Conservation (phyloP, 1,140 invertebrate species). For the Pristionchus pacificus region DNA sequence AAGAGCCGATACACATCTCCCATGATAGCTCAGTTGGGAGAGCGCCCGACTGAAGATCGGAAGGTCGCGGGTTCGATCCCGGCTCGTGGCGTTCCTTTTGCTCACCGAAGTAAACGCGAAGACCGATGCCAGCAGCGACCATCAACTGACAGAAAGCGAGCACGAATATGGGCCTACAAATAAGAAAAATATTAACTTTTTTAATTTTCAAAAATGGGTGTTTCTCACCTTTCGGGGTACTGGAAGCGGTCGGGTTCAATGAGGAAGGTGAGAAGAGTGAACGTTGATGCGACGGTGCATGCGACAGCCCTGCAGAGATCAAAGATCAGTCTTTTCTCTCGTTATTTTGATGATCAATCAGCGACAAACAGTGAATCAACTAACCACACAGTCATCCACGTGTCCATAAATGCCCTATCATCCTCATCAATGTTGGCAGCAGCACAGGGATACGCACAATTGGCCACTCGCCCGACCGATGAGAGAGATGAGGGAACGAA, state of each 20-base stretch:
- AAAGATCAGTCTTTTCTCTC: not conserved
- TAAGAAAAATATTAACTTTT: not conserved
- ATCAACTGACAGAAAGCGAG: conserved; percentile 91
- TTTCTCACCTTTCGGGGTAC: conserved; percentile 74
- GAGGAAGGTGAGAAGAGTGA: conserved; percentile 88
- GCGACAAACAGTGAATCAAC: too few relatives aligned
- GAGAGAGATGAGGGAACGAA: conserved; percentile 23
- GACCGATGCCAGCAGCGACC: conserved; percentile 84
- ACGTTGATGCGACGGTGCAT: conserved; percentile 82
- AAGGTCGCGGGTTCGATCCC: too few relatives aligned
- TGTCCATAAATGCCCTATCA: conserved; percentile 22
- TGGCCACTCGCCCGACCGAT: conserved; percentile 41
- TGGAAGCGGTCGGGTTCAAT: conserved; percentile 93
- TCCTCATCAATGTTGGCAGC: not conserved
- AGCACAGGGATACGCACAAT: conserved; percentile 49
- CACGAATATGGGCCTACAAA: conserved; percentile 82
- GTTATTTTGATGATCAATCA: not conserved
- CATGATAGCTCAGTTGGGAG: conserved; percentile 26
- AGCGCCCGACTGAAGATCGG: too few relatives aligned
- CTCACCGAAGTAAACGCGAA: conserved; percentile 67
- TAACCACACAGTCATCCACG: conserved; percentile 41
- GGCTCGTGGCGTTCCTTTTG: too few relatives aligned
- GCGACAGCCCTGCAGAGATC: conserved; percentile 71
- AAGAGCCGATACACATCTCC: conserved; percentile 14
- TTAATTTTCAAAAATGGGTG: not conserved